Evolutionary conservation across 2,113 vertebrate genomes (phyloP).

Genomic region (Dolichallabes microphthalmus): DNA sequence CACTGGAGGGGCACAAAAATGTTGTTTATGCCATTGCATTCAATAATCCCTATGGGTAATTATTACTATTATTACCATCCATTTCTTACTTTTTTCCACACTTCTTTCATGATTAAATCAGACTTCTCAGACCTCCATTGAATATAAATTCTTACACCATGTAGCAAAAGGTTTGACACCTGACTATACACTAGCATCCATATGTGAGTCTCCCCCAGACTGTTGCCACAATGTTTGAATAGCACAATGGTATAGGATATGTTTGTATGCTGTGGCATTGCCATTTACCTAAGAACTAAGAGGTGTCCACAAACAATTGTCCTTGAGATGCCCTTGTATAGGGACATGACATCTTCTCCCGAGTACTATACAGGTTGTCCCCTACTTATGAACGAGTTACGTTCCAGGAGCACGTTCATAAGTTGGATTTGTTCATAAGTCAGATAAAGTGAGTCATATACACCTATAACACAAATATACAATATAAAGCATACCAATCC

Average conservation of each 20-base stretch:
- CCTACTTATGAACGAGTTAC: too few species aligned
- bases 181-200: neutral
- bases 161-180: neutral
- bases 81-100: neutral
- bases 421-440: too few species aligned
- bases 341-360: neutral
- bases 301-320: neutral
- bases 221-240: neutral
- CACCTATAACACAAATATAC: too few species aligned
- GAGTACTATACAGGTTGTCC: too few species aligned
- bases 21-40: conserved; percentile 93
- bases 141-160: neutral
- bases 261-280: neutral
- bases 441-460: too few species aligned
- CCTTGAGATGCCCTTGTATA: neutral
- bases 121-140: neutral
- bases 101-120: neutral
- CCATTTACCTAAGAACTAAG: neutral
- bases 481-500: too few species aligned
- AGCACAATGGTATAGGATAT: too few species aligned
- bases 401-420: too few species aligned
- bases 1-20: conserved; percentile 84
- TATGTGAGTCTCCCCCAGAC: neutral
- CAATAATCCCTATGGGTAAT: conserved; percentile 95
- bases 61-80: neutral